Percentiles rank a stretch among this genome's conserved stretches.
Evolutionary conservation across 1,140 invertebrate genomes (phyloP).

Genomic region (Nomia melanderi): DNA sequence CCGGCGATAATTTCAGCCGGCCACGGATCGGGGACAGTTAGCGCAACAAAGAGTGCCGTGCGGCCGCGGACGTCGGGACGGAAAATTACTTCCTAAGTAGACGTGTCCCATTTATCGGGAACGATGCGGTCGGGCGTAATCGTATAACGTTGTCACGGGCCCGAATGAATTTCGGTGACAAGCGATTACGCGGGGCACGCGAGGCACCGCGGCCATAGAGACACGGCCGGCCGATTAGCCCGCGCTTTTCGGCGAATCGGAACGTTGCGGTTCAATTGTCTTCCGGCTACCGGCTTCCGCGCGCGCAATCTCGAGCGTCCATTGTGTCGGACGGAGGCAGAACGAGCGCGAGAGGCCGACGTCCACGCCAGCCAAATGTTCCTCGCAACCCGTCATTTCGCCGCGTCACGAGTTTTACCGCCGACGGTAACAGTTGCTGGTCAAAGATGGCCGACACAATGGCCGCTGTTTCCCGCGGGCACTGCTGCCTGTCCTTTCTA

Average conservation of each 20-base stretch:
- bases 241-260: constrained; percentile 22
- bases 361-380: constrained; percentile 38
- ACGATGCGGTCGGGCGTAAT: constrained; percentile 11
- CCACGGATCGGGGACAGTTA: background rate
- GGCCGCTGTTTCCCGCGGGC: constrained; percentile 32
- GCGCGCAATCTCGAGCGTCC: background rate
- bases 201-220: background rate
- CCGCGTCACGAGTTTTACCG: constrained; percentile 12
- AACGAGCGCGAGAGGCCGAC: background rate
- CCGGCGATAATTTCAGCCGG: background rate
- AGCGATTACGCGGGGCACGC: constrained; percentile 40
- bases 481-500: background rate
- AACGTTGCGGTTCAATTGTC: constrained; percentile 27
- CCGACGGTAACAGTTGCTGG: constrained; percentile 32
- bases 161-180: constrained; percentile 40
- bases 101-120: constrained; percentile 1
- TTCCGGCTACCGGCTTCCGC: constrained; percentile 8
- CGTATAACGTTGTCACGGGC: constrained; percentile 15
- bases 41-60: constrained; percentile 4
- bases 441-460: constrained; percentile 47
- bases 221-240: background rate
- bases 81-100: constrained; percentile 32
- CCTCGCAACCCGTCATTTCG: constrained; percentile 27
- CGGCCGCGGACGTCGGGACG: no score
- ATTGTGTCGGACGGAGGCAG: constrained; percentile 1